Evolutionary conservation across 2,113 vertebrate genomes (phyloP), one percentile per base, ranked within the genome.

Genomic region (Guaruba guarouba): DNA sequence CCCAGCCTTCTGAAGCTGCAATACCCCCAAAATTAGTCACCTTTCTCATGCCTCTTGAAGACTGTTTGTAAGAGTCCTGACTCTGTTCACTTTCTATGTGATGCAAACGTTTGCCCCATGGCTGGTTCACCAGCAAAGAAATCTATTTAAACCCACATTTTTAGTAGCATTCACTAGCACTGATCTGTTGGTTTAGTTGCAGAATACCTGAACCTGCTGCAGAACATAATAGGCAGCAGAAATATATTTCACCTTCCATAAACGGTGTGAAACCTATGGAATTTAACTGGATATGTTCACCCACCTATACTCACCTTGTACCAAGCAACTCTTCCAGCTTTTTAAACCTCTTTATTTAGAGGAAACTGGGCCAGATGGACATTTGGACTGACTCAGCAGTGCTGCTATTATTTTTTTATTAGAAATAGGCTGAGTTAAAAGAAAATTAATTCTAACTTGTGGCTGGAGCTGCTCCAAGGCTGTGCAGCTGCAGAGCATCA

Each of bases 391-490:
- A 68, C 39, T 43, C 52, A 51, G 23, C 14, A 39, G 13, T 31
- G 43, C 43, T 82, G 48, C 43, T 87, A 25, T 39, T 57, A 25
- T 59, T 75, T 86, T 75, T 86, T 81, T 33, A 71, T 76, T 82
- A 89, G 81, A 68, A 82, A 57, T 61, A 84, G 78, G 13, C 52
- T 66, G 66, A 85, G 44, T 71, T 93, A 91, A 82, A 41, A 89
- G 81, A 69, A 86, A 89, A 71, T 71, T 55, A 29, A 46, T 25
- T 67, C 48, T 46, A 64, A 43, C n/a, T 35, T 68, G 69, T 6
- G 20, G 52, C 33, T 92, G 86, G 73, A 88, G 80, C 81, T 68
- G 61, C 39, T 95, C 88, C 80, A 88, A 68, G 80, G 46, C 69
- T 82, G 61, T 57, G 69, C 82, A 86, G 82, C 51, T 90, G 64